Percentiles rank a stretch among this genome's conserved stretches.
Evolutionary conservation across 1,140 invertebrate genomes (phyloP).

Genomic region (Drosophila murphyi): DNA sequence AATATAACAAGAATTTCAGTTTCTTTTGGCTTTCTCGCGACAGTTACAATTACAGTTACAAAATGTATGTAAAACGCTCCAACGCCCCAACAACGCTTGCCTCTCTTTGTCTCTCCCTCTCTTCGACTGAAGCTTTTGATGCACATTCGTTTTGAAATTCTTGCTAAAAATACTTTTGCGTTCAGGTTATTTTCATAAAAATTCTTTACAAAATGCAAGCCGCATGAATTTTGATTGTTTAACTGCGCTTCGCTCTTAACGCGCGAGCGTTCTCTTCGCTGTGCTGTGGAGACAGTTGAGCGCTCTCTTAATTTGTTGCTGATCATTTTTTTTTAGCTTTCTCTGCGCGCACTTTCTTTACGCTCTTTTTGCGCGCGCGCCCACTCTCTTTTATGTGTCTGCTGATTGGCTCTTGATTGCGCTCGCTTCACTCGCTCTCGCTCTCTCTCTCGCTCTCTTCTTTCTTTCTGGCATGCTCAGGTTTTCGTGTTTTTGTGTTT

Average conservation of each 20-base stretch:
- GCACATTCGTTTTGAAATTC: slow-evolving; percentile 51
- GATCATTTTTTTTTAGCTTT: slow-evolving; percentile 18
- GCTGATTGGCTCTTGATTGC: slow-evolving; percentile 10
- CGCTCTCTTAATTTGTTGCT: slow-evolving; percentile 4
- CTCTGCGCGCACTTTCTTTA: slow-evolving; percentile 15
- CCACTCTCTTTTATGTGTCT: neutral
- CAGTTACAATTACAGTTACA: slow-evolving; percentile 71
- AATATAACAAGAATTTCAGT: slow-evolving; percentile 79
- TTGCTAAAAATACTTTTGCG: slow-evolving; percentile 68
- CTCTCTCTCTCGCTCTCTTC: slow-evolving; percentile 24
- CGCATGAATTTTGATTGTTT: slow-evolving; percentile 47
- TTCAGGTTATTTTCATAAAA: slow-evolving; percentile 56
- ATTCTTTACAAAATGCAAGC: slow-evolving; percentile 68
- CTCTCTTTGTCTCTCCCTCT: slow-evolving; percentile 10
- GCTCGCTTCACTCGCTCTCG: neutral
- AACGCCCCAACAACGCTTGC: neutral
- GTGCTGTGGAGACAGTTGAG: neutral
- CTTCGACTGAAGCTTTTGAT: slow-evolving; percentile 20
- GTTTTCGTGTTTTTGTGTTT: slow-evolving; percentile 82
- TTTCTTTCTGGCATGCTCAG: slow-evolving; percentile 41
- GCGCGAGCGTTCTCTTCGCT: slow-evolving; percentile 3
- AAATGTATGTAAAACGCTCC: slow-evolving; percentile 45
- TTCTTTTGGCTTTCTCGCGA: slow-evolving; percentile 68
- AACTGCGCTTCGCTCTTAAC: neutral
- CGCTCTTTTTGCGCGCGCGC: slow-evolving; percentile 34